Percentiles rank a stretch among this genome's conserved stretches.
Evolutionary conservation across 2,888 invertebrate species (phyloP).

Genomic region (Drosophila koepferae): DNA sequence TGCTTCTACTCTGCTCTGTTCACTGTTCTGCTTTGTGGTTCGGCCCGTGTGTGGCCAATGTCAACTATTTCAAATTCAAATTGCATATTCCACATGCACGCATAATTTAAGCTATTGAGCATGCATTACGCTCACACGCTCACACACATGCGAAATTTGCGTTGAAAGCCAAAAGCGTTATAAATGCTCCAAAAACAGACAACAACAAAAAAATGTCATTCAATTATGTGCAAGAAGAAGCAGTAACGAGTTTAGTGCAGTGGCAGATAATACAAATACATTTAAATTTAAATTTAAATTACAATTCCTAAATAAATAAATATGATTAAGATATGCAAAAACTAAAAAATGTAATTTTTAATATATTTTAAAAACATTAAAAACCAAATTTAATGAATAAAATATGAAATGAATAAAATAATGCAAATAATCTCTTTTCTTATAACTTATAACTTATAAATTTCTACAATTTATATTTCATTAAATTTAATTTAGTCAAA

Average conservation of each 20-base stretch:
- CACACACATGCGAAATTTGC: neutral
- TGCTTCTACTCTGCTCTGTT: neutral
- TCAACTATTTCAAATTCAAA: conserved; percentile 65
- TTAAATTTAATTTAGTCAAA: no score
- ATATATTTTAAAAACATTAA: no score
- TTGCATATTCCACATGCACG: conserved; percentile 66
- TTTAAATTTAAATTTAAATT: neutral
- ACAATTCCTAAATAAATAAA: neutral
- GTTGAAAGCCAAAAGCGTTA: conserved; percentile 16
- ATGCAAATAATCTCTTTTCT: no score
- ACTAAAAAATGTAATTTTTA: no score
- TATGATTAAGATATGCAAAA: neutral
- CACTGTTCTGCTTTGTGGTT: conserved; percentile 8
- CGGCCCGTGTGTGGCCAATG: conserved; percentile 28
- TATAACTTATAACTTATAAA: no score
- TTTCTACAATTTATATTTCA: no score
- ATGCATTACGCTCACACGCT: conserved; percentile 4
- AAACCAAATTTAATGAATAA: no score
- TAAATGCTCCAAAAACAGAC: neutral
- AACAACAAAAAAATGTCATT: conserved; percentile 3
- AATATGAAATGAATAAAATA: no score
- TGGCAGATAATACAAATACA: neutral
- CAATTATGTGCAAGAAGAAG: neutral
- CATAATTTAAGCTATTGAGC: conserved; percentile 71
- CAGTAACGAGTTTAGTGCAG: no score